phyloP scores from a whole-genome alignment of 2,797 vertebrate genomes.

The Acropternis orthonyx region DNA sequence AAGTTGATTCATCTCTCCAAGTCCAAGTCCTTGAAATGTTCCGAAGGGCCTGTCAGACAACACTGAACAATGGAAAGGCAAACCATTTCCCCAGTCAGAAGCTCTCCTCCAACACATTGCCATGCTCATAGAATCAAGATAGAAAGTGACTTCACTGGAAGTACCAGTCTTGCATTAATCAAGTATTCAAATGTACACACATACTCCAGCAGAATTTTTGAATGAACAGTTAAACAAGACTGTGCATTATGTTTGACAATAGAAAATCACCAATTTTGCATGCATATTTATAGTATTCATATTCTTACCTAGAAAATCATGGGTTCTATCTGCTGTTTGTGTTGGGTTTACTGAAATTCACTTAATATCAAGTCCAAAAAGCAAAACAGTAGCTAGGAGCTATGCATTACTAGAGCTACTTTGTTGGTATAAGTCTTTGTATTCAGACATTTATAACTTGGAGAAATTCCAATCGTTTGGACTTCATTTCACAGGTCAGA shows the following conservation, averaged over 20 bases:
- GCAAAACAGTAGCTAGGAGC: not conserved
- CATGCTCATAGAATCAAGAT: not conserved
- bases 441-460: not conserved
- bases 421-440: not conserved
- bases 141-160: not conserved
- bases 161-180: not conserved
- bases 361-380: not conserved
- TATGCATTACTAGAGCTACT: not conserved
- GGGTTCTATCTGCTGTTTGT: not conserved
- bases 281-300: not conserved
- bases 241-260: not conserved
- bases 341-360: not conserved
- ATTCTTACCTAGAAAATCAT: not conserved
- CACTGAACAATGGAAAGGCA: not conserved
- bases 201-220: not conserved
- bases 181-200: not conserved
- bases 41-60: not conserved
- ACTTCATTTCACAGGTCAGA: not conserved
- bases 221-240: not conserved
- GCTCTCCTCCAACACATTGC: not conserved
- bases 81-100: not conserved
- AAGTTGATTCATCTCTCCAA: not conserved
- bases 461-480: not conserved
- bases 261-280: not conserved
- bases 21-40: not conserved